Conservation (phyloP, 2,113 vertebrate genomes). For the Tachysurus fulvidraco region DNA sequence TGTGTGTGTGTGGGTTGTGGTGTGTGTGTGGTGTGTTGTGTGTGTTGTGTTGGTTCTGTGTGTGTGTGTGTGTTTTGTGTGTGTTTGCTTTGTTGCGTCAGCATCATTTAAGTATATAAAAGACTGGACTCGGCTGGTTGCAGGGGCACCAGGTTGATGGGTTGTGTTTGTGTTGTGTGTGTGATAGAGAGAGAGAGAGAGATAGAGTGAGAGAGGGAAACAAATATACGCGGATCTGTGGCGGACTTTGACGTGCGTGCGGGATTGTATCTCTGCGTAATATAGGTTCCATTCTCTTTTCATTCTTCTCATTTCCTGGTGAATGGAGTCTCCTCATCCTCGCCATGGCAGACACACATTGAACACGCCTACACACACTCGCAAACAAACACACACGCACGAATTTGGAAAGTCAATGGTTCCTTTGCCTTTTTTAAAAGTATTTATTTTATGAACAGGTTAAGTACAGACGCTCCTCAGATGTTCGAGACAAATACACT, state of each 20-base stretch:
- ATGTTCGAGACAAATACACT: neutral
- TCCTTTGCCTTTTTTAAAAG: slow-evolving; percentile 16
- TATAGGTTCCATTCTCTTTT: slow-evolving; percentile 67
- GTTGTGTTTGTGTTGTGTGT: slow-evolving; percentile 15
- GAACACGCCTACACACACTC: slow-evolving; percentile 38
- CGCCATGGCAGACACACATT: slow-evolving; percentile 42
- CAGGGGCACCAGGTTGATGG: slow-evolving; percentile 22
- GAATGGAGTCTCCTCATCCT: slow-evolving; percentile 66
- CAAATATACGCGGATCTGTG: neutral
- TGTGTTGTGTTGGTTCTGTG: too few species aligned
- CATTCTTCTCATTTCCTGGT: slow-evolving; percentile 81
- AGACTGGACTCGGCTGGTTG: slow-evolving; percentile 36
- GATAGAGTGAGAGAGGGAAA: neutral
- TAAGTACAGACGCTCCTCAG: neutral
- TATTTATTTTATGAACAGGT: slow-evolving; percentile 31
- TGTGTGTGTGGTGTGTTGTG: too few species aligned
- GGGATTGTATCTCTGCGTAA: slow-evolving; percentile 53
- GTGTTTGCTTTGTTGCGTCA: slow-evolving; percentile 69
- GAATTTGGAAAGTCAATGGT: slow-evolving; percentile 36
- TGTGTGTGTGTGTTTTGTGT: too few species aligned
- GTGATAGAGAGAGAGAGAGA: neutral
- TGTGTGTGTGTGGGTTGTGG: too few species aligned
- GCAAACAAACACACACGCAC: slow-evolving; percentile 25
- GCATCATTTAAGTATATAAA: slow-evolving; percentile 62
- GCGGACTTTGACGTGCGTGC: slow-evolving; percentile 41